Conservation (phyloP, 2,888 invertebrate species). For the Drosophila cognata region DNA sequence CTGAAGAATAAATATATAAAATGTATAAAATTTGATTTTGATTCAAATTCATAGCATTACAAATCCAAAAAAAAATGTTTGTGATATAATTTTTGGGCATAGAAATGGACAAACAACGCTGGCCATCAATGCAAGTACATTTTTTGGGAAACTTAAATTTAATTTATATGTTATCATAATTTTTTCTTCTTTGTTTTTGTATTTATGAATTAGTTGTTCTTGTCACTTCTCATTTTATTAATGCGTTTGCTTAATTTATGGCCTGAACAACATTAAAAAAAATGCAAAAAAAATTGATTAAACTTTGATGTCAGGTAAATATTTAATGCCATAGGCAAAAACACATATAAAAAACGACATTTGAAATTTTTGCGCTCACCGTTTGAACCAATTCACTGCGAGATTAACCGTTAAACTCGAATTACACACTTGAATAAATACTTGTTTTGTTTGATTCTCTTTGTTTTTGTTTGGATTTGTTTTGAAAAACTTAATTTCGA, state of each 20-base stretch:
- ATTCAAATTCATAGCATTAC: slow-evolving; percentile 31
- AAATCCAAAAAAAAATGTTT: not conserved
- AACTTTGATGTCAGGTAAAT: slow-evolving; percentile 15
- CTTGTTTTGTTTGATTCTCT: slow-evolving; percentile 2
- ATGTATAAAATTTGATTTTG: slow-evolving; percentile 16
- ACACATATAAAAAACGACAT: slow-evolving; percentile 29
- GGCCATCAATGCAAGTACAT: slow-evolving; percentile 13
- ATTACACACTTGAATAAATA: slow-evolving; percentile 28
- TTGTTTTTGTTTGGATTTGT: not conserved
- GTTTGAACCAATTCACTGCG: slow-evolving; percentile 43
- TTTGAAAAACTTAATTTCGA: not conserved
- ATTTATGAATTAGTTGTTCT: slow-evolving; percentile 13
- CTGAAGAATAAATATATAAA: not conserved
- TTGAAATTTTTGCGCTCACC: slow-evolving; percentile 54
- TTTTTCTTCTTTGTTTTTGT: slow-evolving; percentile 14
- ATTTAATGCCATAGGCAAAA: slow-evolving; percentile 7
- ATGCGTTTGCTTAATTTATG: slow-evolving; percentile 13
- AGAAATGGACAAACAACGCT: not conserved
- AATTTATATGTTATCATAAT: slow-evolving; percentile 15
- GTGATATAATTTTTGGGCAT: not conserved
- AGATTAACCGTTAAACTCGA: slow-evolving; percentile 50
- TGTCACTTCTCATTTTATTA: slow-evolving; percentile 42
- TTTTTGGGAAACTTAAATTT: not conserved
- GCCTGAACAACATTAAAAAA: slow-evolving; percentile 20
- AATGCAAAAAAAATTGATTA: slow-evolving; percentile 19